phyloP scores from a whole-genome alignment of 2,797 vertebrate genomes.

The Falco concolor region DNA sequence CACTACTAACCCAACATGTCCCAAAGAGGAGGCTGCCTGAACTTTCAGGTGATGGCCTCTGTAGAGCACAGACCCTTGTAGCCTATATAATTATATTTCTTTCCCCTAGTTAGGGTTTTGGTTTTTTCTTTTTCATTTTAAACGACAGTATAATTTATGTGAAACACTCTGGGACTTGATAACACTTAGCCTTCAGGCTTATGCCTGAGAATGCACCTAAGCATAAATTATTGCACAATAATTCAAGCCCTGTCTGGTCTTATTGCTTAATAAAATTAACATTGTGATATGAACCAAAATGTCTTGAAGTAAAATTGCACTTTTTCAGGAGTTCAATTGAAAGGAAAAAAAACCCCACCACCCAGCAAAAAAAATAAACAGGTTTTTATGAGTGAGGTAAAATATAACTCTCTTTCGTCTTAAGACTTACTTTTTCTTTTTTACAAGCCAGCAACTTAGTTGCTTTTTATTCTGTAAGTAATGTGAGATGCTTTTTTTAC shows the following conservation, averaged over 20 bases:
- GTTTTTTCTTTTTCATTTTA: background rate
- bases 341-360: background rate
- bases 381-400: background rate
- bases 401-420: slow-evolving; percentile 1
- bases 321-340: background rate
- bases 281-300: slow-evolving; percentile 27
- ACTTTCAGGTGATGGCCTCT: background rate
- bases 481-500: background rate
- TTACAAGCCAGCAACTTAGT: slow-evolving; percentile 1
- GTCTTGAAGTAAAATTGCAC: slow-evolving; percentile 34
- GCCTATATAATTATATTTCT: background rate
- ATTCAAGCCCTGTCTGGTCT: slow-evolving; percentile 52
- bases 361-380: background rate
- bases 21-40: background rate
- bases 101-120: background rate
- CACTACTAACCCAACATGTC: background rate
- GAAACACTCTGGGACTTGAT: slow-evolving; percentile 7
- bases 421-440: background rate
- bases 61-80: background rate
- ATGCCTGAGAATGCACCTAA: slow-evolving; percentile 28
- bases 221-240: slow-evolving; percentile 47
- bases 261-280: slow-evolving; percentile 50
- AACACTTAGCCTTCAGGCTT: background rate
- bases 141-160: background rate
- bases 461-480: slow-evolving; percentile 49